phyloP scores from a whole-genome alignment of 2,113 vertebrate species.

The Anthoscopus minutus region DNA sequence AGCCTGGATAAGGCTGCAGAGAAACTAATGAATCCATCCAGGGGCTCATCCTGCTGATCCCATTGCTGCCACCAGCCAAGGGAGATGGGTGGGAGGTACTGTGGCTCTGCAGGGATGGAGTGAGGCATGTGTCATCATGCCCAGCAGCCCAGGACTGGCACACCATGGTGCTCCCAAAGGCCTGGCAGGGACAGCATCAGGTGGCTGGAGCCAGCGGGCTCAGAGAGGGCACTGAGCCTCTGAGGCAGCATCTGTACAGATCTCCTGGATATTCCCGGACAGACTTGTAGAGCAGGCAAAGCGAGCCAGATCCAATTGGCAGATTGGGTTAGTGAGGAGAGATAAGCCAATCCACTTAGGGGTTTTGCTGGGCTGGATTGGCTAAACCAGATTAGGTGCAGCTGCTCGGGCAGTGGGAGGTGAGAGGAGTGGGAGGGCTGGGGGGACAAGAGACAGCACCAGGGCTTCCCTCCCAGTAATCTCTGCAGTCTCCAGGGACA shows the following conservation, averaged over 20 bases:
- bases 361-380: neutral
- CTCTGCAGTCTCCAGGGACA: neutral
- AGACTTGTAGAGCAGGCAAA: neutral
- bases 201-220: neutral
- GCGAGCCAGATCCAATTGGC: neutral
- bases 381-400: constrained; percentile 13
- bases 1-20: neutral
- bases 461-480: neutral
- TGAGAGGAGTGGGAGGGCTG: no score
- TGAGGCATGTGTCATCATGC: fast-evolving
- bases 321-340: constrained; percentile 8
- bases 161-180: fast-evolving
- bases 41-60: neutral
- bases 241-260: neutral
- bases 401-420: neutral
- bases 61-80: neutral
- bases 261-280: neutral
- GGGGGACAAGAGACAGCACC: neutral
- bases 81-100: neutral
- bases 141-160: neutral
- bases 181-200: neutral
- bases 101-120: neutral
- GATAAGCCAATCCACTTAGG: constrained; percentile 27
- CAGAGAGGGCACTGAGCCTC: neutral
- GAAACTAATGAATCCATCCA: neutral